These are phyloP conservation scores for Tholera decimalis DNA, from an alignment of 2,888 invertebrate species.

Conservation along the genomic window DNA sequence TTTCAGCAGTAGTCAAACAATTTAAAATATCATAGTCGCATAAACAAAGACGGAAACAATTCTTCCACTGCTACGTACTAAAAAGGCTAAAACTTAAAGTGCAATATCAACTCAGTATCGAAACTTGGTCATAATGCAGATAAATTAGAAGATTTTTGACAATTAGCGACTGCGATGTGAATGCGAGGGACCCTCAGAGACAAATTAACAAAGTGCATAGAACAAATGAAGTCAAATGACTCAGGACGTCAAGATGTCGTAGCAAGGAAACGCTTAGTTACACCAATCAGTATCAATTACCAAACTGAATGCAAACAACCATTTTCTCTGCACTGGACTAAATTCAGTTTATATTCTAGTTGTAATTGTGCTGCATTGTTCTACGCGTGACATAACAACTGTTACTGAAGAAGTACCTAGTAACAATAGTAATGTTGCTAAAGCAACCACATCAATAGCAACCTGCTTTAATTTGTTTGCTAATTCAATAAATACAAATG, in stretches of 20 bases:
- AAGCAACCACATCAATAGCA: not conserved
- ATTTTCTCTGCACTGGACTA: slow-evolving; percentile 62
- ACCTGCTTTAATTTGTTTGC: not conserved
- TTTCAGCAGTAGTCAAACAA: not conserved
- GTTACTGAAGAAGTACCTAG: slow-evolving; percentile 3
- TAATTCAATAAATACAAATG: not conserved
- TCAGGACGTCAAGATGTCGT: slow-evolving; percentile 55
- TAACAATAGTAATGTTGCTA: slow-evolving; percentile 3
- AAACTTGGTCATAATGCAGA: too few species aligned
- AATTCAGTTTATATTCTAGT: slow-evolving; percentile 61
- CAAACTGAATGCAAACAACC: slow-evolving; percentile 70
- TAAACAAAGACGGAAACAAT: too few species aligned
- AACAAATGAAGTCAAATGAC: slow-evolving; percentile 62
- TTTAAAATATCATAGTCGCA: too few species aligned
- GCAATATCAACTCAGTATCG: too few species aligned
- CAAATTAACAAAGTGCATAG: slow-evolving; percentile 35
- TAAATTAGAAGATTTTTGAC: too few species aligned
- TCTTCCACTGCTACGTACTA: too few species aligned
- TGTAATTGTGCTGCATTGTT: slow-evolving; percentile 44
- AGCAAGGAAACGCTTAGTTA: slow-evolving; percentile 71
- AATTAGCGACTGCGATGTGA: too few species aligned
- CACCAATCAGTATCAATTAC: slow-evolving; percentile 72
- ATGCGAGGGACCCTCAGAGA: too few species aligned
- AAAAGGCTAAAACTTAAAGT: too few species aligned
- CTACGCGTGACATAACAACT: slow-evolving; percentile 14